Evolutionary conservation across 2,888 invertebrate genomes (phyloP), one percentile per base, ranked within the genome.

Genomic region (Drosophila greeni): DNA sequence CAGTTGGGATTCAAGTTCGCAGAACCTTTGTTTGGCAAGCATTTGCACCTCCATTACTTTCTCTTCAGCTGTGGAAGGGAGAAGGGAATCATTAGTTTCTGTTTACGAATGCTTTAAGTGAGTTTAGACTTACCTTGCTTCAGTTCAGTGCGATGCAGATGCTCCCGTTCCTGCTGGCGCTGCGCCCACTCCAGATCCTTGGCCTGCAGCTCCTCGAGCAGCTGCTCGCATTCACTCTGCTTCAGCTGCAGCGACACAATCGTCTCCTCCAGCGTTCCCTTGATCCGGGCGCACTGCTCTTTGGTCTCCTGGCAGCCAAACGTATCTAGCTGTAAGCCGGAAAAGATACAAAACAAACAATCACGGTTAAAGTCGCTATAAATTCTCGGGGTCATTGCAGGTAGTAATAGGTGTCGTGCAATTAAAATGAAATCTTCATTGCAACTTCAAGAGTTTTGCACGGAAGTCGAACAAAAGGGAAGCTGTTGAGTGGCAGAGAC

Each of bases 31-130:
- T 66, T 86, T 85, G 37, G 87, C 86, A 55, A 79, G 72, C 60
- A 73, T 61, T 71, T 88, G 85, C 42, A 86, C 73, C 58, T 89
- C 87, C 60, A 66, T 89, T 86, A 91, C 86, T 88, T 90, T 91
- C 87, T 91, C 90, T 86, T 91, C 91, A 86, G 91, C 92, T 92
- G 85, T 1, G 88, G 26, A 8, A 5, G 4, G 1, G 2, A 29
- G 24, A 7, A 1, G 9, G 16, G 2, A n/a, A 9, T 14, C 9
- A 11, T 5, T 55, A 11, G 18, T 23, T 18, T 23, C 5, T 24
- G 23, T 40, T 33, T 33, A 11, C 1, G 0, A n/a, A 16, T 5
- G 9, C 5, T 11, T 1, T 11, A 23, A 23, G 2, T 14, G 2
- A 0, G 2, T 8, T 26, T 9, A 14, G 8, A 29, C 57, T 64